Base-by-base conservation (phyloP, 2,888 invertebrate genomes). In the Polyploca ridens region DNA sequence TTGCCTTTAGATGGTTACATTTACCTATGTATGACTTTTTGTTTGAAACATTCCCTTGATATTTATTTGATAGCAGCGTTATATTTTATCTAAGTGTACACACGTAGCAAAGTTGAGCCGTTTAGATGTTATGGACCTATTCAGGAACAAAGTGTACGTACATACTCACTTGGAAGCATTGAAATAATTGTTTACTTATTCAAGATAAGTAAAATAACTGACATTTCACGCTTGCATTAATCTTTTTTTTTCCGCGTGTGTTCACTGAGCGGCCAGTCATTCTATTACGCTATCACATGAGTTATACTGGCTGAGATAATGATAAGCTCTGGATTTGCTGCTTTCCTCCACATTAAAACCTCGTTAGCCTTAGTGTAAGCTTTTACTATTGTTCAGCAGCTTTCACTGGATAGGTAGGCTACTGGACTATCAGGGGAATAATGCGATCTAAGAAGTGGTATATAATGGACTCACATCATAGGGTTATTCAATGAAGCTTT, bases 321-420 rank as follows among this genome's bases (percentile, higher is more conserved):
- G 91, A 91, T 91, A 91, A 89, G 85, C 83, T 71, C 68, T 66
- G 86, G 81, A 82, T 82, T 84, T 80, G 77, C 81, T 75, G 82
- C 84, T 82, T 81, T 80, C 77, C 81, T 84, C 81, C 82, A 82
- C 91, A 91, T 92, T 92, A 91, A 91, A 91, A 90, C 82, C 91
- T 91, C 91, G 87, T 92, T 91, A 91, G 89, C 85, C 79, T 87
- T 78, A 82, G 77, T 78, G 75, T 78, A 81, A 82, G 81, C 81
- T 81, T 81, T 84, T 80, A 75, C 76, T 80, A 81, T 81, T 88
- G 84, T 84, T 84, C 81, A 78, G 80, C 74, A 72, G 72, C 74
- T 76, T 76, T 74, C 74, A 81, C 77, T 79, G 73, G 69, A 66
- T 72, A 68, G 74, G 74, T 70, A 11, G 54, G 35, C 49, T 54